Base-by-base conservation (phyloP, 1,140 invertebrate genomes). In the Tetraneura akinire region DNA sequence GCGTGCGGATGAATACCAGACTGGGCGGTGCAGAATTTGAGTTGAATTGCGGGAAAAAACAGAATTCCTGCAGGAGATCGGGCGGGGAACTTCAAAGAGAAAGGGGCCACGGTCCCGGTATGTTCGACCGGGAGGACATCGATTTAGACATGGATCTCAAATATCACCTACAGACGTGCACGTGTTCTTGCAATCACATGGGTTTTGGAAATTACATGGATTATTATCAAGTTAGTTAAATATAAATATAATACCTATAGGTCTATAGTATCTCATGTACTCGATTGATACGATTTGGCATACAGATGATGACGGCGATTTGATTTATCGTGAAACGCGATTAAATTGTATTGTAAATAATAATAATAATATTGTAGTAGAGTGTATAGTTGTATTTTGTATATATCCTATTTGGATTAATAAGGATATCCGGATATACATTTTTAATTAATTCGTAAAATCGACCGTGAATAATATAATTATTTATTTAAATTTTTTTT, bases 201-300 rank as follows among this genome's bases (percentile, higher is more conserved):
- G 93, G 93, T 85, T 94, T 93, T 86, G 93, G 93, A 82, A 94
- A 94, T 88, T 94, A 92, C 85, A 91, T 94, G 90, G 92, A 94
- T 88, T 78, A 78, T n/a, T 94, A 94, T 88, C 92, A 94, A 91
- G 92, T 94, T 86, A 88, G 87, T 80, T 53, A 57, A 81, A 70
- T 32, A 42, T 68, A 26, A 55, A 10, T 64, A 32, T 32, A 64
- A 18, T 37, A 9, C 18, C 8, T n/a, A n/a, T n/a, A n/a, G n/a
- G n/a, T n/a, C n/a, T n/a, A n/a, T n/a, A n/a, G n/a, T n/a, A n/a
- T n/a, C n/a, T n/a, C n/a, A n/a, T n/a, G n/a, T n/a, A n/a, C n/a
- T n/a, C n/a, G n/a, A n/a, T n/a, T n/a, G n/a, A 4, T 37, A 37
- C 32, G 8, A 37, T 37, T 37, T 37, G 3, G 32, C 8, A 37